Conservation (phyloP, 2,797 vertebrate genomes). For the Mus spretus region DNA sequence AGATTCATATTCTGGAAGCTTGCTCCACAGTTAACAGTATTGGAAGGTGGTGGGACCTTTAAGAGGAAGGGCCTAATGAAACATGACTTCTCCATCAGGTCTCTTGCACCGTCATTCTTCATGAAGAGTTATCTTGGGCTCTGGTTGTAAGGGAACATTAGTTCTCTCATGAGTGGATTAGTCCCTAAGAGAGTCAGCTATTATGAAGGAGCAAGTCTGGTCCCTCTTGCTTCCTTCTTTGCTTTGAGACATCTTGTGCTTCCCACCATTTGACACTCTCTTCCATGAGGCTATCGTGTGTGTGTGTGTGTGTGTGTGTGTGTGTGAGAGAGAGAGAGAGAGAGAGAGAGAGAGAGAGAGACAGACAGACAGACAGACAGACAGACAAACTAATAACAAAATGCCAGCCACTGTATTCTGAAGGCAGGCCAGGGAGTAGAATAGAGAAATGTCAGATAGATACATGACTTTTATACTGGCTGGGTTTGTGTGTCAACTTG, state of each 20-base stretch:
- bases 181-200: not conserved
- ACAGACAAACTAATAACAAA: not conserved
- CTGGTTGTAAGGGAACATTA: too few species aligned
- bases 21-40: not conserved
- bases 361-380: too few species aligned
- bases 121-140: not conserved
- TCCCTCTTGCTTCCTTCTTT: not conserved
- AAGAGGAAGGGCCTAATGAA: not conserved
- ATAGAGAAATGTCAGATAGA: not conserved
- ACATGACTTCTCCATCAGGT: not conserved
- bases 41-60: not conserved
- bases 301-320: not conserved
- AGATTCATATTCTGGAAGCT: not conserved
- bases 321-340: not conserved
- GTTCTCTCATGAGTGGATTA: not conserved
- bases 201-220: not conserved
- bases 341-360: too few species aligned
- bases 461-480: not conserved
- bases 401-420: not conserved
- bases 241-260: not conserved
- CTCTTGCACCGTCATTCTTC: not conserved
- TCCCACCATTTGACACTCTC: not conserved
- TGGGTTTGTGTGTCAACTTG: too few species aligned
- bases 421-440: not conserved
- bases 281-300: not conserved